These are phyloP conservation scores for Vidua macroura DNA, from an alignment of 2,113 vertebrate genomes.

Conservation along the genomic window DNA sequence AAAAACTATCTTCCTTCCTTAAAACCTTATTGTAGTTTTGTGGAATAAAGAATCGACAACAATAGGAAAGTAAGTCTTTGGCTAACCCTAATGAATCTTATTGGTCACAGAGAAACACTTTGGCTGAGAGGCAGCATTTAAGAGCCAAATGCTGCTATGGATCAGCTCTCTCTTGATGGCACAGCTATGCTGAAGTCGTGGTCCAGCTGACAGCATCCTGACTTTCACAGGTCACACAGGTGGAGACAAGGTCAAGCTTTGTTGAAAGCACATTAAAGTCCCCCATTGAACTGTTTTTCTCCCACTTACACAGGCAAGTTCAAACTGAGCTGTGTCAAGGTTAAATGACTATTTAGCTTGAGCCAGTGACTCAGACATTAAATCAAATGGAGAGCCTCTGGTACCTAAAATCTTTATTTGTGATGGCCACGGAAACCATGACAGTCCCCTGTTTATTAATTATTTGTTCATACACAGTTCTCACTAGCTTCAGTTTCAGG, in stretches of 20 bases:
- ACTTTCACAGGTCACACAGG: neutral
- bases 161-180: neutral
- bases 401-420: neutral
- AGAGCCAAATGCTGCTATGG: neutral
- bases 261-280: neutral
- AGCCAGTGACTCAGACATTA: neutral
- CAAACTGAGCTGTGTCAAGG: neutral
- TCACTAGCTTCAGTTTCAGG: neutral
- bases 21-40: neutral
- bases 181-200: neutral
- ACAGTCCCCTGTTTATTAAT: neutral
- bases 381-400: neutral
- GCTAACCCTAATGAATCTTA: neutral
- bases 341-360: constrained; percentile 2
- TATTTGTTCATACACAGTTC: neutral
- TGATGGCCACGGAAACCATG: neutral
- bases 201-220: neutral
- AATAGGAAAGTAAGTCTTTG: neutral
- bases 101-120: neutral
- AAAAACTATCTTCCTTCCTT: neutral
- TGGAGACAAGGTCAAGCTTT: neutral
- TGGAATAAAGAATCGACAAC: neutral
- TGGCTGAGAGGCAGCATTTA: neutral
- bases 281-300: neutral
- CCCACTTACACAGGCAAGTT: neutral